Base-by-base conservation (phyloP, 2,113 vertebrate species). In the Ceuthmochares aereus region DNA sequence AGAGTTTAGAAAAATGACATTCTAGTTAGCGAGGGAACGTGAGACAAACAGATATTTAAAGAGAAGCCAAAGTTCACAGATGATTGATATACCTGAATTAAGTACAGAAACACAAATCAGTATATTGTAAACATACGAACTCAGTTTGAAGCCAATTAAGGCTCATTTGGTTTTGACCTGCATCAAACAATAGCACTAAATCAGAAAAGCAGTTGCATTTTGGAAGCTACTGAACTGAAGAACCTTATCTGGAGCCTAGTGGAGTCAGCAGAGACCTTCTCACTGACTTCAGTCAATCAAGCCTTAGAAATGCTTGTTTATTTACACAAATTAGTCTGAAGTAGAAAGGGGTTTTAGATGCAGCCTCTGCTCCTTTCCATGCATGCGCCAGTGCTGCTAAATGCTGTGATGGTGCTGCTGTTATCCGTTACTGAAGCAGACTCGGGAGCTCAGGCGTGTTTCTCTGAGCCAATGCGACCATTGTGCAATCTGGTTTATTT, bases 61-160 rank as follows among this genome's bases (percentile, higher is more conserved):
- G 90, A 96, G 96, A 96, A 93, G 78, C 43, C 87, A 66, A 90
- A 93, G 90, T 80, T 97, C 96, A 92, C 95, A 97, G 96, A 94
- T 96, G 87, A 40, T 19, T 75, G 95, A 95, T 56, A 64, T 1
- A 76, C 83, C 87, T 32, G 21, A 92, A 95, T 85, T 78, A 92
- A 97, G 96, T 34, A 17, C 88, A 87, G 62, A 62, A 70, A 90
- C 74, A 85, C 11, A 76, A 74, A 94, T 56, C 66, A 93, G 89
- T 49, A 27, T 20, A 43, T 20, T 82, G 89, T 30, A 93, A 96
- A 97, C 96, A 95, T 15, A 6, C 83, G 76, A 95, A 89, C 95
- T 96, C 93, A 26, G 94, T 96, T 80, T 92, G 89, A 36, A 97
- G 90, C 89, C 97, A 95, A 94, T 97, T 97, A 96, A 97, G 88